A percentile compares a stretch with the other conserved stretches of the same genome.
phyloP scores from a whole-genome alignment of 2,888 invertebrate genomes.

The Acronicta leporina region DNA sequence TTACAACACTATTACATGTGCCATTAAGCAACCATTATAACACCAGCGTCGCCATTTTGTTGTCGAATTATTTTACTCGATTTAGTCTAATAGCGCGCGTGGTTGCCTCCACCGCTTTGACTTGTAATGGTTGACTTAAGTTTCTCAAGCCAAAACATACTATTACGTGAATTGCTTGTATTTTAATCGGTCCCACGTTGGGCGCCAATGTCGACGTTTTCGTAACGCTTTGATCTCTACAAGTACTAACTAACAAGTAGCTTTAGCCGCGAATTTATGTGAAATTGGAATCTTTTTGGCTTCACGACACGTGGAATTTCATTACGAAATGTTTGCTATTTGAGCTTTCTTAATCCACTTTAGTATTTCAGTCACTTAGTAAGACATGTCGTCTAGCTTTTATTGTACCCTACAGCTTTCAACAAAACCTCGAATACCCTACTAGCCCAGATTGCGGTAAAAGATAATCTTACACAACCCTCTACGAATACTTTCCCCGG shows the following conservation, averaged over 20 bases:
- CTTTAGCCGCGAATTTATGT: constrained; percentile 23
- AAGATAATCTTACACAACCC: constrained; percentile 40
- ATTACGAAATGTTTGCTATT: constrained; percentile 20
- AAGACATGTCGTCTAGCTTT: constrained; percentile 41
- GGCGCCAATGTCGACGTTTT: constrained; percentile 54
- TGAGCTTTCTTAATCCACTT: constrained; percentile 20
- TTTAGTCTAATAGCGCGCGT: constrained; percentile 72
- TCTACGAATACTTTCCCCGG: constrained; percentile 28
- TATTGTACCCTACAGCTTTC: constrained; percentile 35
- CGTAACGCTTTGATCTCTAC: constrained; percentile 12
- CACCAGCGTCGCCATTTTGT: constrained; percentile 68
- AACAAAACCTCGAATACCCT: constrained; percentile 35
- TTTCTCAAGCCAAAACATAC: constrained; percentile 51
- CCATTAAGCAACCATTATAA: constrained; percentile 73
- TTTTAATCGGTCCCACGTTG: constrained; percentile 58
- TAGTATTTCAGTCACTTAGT: constrained; percentile 36
- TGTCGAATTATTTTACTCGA: constrained; percentile 73
- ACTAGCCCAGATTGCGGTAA: constrained; percentile 38
- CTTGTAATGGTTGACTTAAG: constrained; percentile 63
- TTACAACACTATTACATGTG: constrained; percentile 74
- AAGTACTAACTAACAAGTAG: constrained; percentile 17
- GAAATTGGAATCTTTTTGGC: constrained; percentile 25
- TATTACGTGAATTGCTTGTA: constrained; percentile 42
- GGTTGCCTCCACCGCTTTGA: constrained; percentile 63
- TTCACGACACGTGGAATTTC: constrained; percentile 28